phyloP scores from a whole-genome alignment of 2,888 invertebrate genomes.

The Pomacea canaliculata region DNA sequence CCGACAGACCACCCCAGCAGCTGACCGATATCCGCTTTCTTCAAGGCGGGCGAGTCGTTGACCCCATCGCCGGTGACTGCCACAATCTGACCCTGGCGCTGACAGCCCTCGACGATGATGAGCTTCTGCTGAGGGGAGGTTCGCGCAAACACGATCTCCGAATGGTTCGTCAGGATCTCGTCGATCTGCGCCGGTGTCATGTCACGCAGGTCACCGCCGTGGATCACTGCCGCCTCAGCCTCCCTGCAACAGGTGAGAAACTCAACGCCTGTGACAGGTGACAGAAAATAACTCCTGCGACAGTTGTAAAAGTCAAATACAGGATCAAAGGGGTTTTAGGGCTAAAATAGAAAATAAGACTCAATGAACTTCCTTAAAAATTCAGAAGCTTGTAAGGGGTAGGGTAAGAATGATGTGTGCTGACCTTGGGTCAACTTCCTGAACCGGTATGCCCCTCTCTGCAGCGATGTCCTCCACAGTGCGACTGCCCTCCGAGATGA shows the following conservation, averaged over 20 bases:
- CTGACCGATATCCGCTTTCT: conserved; percentile 79
- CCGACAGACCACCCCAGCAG: background rate
- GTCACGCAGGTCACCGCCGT: conserved; percentile 80
- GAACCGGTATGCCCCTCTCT: conserved; percentile 67
- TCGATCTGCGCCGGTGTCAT: conserved; percentile 87
- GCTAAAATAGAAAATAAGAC: no score
- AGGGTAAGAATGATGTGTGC: background rate
- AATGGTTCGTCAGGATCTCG: conserved; percentile 90
- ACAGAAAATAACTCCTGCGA: no score
- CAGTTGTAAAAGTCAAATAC: no score
- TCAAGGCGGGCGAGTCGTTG: conserved; percentile 87
- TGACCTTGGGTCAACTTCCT: conserved; percentile 68
- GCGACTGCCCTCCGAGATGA: conserved; percentile 73
- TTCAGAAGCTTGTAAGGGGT: no score
- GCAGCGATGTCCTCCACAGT: conserved; percentile 86
- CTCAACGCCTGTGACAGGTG: background rate
- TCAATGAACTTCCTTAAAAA: no score
- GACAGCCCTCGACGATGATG: conserved; percentile 83
- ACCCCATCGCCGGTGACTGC: conserved; percentile 91
- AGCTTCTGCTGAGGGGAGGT: conserved; percentile 93
- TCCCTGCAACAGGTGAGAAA: conserved; percentile 51
- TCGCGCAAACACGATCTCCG: conserved; percentile 96
- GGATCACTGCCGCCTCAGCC: conserved; percentile 70
- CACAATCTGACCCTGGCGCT: conserved; percentile 82
- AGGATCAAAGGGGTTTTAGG: no score